Evolutionary conservation across 2,113 vertebrate species (phyloP).

Genomic region (Odobenus rosmarus): DNA sequence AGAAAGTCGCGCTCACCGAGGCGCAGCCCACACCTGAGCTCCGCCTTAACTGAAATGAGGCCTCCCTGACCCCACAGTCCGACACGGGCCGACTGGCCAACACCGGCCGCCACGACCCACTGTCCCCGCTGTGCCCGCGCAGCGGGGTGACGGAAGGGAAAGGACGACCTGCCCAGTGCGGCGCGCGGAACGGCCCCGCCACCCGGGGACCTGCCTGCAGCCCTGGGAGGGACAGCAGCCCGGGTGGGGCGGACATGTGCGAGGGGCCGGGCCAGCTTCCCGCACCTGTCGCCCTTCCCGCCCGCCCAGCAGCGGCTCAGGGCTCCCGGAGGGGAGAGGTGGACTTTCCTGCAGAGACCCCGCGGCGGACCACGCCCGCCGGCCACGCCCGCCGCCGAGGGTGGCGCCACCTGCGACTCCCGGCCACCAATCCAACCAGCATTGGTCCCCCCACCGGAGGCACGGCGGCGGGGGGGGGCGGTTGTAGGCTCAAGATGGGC

Average conservation of each 20-base stretch:
- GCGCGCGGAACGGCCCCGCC: rapidly evolving
- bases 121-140: rapidly evolving
- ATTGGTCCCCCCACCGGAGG: rapidly evolving
- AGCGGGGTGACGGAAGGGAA: neutral
- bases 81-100: neutral
- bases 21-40: neutral
- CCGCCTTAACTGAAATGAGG: neutral
- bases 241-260: neutral
- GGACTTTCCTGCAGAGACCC: neutral
- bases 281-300: neutral
- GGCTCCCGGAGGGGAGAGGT: rapidly evolving
- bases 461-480: rapidly evolving
- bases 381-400: neutral
- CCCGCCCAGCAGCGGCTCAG: rapidly evolving
- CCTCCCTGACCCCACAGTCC: neutral
- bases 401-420: rapidly evolving
- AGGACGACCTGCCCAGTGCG: neutral
- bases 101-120: neutral
- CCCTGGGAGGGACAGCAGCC: neutral
- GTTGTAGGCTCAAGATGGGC: neutral
- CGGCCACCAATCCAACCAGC: no score
- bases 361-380: neutral
- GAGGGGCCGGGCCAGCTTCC: rapidly evolving
- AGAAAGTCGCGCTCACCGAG: neutral
- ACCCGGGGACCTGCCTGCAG: neutral